These are phyloP conservation scores for Albula glossodonta DNA, from an alignment of 2,113 vertebrate species.

Conservation along the genomic window DNA sequence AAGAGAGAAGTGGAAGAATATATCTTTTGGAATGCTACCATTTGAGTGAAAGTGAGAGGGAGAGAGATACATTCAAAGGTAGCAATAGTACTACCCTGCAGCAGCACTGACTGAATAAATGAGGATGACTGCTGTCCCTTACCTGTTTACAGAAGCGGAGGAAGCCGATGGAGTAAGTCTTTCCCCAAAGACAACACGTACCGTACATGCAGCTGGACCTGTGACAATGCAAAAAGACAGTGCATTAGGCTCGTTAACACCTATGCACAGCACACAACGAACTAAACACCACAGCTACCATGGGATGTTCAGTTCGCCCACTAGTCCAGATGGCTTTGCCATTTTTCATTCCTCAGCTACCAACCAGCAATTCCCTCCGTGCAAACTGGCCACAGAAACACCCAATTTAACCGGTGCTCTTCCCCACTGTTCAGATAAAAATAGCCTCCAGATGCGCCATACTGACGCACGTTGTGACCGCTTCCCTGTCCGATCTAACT, in stretches of 20 bases:
- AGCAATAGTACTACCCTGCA: neutral
- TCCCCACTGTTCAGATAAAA: too few relatives aligned
- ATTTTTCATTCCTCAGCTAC: neutral
- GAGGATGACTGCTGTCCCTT: neutral
- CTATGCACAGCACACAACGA: neutral
- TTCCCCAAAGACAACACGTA: conserved; percentile 95
- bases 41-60: neutral
- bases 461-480: neutral
- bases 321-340: neutral
- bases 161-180: conserved; percentile 93
- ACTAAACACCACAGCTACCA: neutral
- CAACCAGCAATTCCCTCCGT: too few relatives aligned
- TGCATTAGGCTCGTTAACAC: neutral
- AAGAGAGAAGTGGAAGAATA: too few relatives aligned
- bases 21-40: too few relatives aligned
- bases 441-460: too few relatives aligned
- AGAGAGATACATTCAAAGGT: neutral
- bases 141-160: conserved; percentile 96
- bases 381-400: too few relatives aligned
- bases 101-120: neutral
- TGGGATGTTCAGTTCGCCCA: neutral
- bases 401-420: too few relatives aligned
- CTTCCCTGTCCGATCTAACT: too few relatives aligned
- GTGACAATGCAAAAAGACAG: conserved; percentile 32
- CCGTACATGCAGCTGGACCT: conserved; percentile 95